Conservation (phyloP, 2,113 vertebrate genomes). For the Regulus satrapa region DNA sequence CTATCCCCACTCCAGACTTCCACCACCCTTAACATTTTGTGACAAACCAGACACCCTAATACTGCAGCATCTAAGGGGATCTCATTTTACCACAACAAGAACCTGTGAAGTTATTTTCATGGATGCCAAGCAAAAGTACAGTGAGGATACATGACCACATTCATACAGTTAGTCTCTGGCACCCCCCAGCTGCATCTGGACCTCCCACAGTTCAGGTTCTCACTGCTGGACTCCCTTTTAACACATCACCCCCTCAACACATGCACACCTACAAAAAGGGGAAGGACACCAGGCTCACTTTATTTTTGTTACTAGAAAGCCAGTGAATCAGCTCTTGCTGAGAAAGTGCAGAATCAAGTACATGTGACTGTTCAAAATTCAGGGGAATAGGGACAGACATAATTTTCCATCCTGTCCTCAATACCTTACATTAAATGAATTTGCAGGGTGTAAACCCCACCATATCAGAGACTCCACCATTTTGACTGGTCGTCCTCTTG, state of each 20-base stretch:
- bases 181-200: neutral
- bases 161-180: neutral
- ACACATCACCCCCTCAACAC: neutral
- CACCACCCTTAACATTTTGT: neutral
- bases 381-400: neutral
- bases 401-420: neutral
- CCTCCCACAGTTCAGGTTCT: neutral
- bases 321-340: neutral
- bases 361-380: neutral
- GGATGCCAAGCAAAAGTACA: neutral
- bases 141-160: neutral
- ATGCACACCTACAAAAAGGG: neutral
- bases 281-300: neutral
- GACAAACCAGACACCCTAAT: neutral
- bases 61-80: neutral
- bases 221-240: neutral
- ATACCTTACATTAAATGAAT: neutral
- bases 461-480: neutral
- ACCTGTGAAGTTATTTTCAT: neutral
- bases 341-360: neutral
- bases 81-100: neutral
- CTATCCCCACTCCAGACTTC: neutral
- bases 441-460: neutral
- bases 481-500: neutral
- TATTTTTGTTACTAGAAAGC: neutral